Base-by-base conservation (phyloP, 2,888 invertebrate species). In the Acronicta leporina region DNA sequence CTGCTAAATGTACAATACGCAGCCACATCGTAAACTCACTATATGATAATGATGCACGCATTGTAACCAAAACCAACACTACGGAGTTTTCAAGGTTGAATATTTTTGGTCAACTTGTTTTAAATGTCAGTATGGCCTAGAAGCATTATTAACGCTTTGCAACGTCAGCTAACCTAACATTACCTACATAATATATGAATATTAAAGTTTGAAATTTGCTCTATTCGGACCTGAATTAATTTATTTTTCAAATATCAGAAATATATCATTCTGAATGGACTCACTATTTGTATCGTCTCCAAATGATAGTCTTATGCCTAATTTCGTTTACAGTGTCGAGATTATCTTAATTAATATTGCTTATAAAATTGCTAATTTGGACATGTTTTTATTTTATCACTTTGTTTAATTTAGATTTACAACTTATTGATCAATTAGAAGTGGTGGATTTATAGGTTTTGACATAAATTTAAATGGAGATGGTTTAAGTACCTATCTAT, bases 281-380 rank as follows among this genome's bases (percentile, higher is more conserved):
- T 25, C 6, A 16, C 9, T 20, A 42, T 44, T 33, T 57, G 42
- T 38, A 16, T 33, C 50, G 41, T 42, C 47, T 55, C 42, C 30
- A 49, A 48, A 49, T 49, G 45, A 25, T 15, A 38, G 10, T 45
- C 46, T 52, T 48, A 54, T 20, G 27, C 52, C 68, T 61, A 64
- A 67, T 66, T 60, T 72, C 75, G 73, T 63, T 76, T 64, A 77
- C 78, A 68, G 68, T 42, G 20, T 16, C 48, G 25, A 56, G 15
- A 43, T 62, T 64, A 64, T 43, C 44, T 46, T 75, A 70, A 43
- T 58, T 62, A 75, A 55, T 75, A 79, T 80, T 79, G 79, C 80
- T 80, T 79, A 80, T 47, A 65, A 13, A 64, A 64, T 63, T 72
- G 58, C 66, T 77, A 75, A 61, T 72, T 76, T 76, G 78, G 76